Evolutionary conservation across 2,888 invertebrate species (phyloP).

Genomic region (Rhingia campestris): DNA sequence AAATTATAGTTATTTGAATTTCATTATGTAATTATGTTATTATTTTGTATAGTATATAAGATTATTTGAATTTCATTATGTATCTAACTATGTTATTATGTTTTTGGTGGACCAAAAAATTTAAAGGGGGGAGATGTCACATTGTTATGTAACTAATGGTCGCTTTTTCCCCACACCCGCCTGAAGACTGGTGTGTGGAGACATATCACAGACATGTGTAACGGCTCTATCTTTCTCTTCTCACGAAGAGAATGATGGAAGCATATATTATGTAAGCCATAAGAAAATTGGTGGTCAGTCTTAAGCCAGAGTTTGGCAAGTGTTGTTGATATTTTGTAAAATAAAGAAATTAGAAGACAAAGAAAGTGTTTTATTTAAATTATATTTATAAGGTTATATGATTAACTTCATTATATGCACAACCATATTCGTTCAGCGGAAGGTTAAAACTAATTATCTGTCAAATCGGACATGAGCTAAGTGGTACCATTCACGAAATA

Average conservation of each 20-base stretch:
- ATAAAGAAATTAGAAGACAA: too few species aligned
- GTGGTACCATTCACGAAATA: too few species aligned
- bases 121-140: conserved; percentile 13
- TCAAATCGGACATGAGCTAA: too few species aligned
- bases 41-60: neutral
- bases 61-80: neutral
- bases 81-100: conserved; percentile 5
- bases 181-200: neutral
- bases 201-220: neutral
- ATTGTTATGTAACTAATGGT: neutral
- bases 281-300: neutral
- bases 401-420: neutral
- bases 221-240: neutral
- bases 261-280: neutral
- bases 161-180: neutral
- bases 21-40: neutral
- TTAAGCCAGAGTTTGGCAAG: neutral
- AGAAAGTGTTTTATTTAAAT: too few species aligned
- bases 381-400: too few species aligned
- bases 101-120: conserved; percentile 35
- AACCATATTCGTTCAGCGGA: too few species aligned
- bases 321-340: too few species aligned
- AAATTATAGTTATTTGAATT: neutral
- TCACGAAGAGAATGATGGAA: neutral
- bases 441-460: too few species aligned